A percentile compares a stretch with the other conserved stretches of the same genome.
phyloP scores from a whole-genome alignment of 2,888 invertebrate genomes.

The Uropetala carovei region DNA sequence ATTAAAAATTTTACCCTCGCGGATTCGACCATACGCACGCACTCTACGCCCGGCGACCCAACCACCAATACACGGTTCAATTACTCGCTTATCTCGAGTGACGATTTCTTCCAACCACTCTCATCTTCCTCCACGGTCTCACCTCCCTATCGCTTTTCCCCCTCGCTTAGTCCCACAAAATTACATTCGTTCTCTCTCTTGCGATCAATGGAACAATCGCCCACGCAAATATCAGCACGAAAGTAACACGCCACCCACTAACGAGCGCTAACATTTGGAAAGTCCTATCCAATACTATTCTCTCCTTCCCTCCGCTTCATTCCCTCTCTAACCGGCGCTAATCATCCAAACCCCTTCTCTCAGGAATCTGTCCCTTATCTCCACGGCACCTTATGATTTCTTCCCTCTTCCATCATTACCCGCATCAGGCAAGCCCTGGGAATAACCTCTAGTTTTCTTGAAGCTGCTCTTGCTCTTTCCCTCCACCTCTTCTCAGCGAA shows the following conservation, averaged over 20 bases:
- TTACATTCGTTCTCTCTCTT: neutral
- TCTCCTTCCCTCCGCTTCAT: neutral
- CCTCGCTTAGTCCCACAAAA: neutral
- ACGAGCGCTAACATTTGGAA: constrained; percentile 24
- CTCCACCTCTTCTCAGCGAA: neutral
- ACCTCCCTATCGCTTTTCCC: constrained; percentile 8
- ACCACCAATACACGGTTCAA: constrained; percentile 32
- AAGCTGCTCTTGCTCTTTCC: neutral
- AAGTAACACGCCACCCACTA: neutral
- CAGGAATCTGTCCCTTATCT: neutral
- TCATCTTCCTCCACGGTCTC: neutral
- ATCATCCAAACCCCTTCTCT: neutral
- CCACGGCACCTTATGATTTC: neutral
- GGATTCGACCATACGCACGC: neutral
- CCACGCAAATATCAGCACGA: constrained; percentile 19
- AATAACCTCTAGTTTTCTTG: neutral
- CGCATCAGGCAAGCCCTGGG: neutral
- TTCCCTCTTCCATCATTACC: neutral
- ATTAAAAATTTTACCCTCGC: neutral
- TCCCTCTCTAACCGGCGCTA: neutral
- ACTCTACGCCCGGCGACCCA: neutral
- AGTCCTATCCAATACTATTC: neutral
- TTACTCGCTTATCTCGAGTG: neutral
- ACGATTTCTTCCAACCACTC: neutral
- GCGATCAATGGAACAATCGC: constrained; percentile 19